Evolutionary conservation across 2,888 invertebrate genomes (phyloP).

Genomic region (Mactromeris polynyma): DNA sequence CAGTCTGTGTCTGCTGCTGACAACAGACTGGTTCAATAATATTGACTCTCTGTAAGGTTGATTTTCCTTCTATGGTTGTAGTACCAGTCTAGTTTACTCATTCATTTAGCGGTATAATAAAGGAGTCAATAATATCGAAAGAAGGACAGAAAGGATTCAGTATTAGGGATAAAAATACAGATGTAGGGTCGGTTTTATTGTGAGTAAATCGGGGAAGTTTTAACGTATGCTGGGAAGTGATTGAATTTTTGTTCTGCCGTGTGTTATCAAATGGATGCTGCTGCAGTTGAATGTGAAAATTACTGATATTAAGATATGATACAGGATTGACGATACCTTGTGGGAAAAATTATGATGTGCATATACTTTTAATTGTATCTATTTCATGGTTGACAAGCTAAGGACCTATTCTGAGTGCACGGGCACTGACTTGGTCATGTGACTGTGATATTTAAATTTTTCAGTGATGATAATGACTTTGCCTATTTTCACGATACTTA

Average conservation of each 20-base stretch:
- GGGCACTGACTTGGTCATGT: neutral
- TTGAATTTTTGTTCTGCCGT: neutral
- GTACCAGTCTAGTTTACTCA: constrained; percentile 33
- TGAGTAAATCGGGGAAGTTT: neutral
- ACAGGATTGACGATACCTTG: neutral
- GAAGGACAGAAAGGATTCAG: constrained; percentile 7
- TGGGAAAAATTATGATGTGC: neutral
- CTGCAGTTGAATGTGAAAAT: neutral
- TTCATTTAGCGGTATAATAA: neutral
- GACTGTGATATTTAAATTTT: neutral
- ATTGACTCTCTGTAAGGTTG: constrained; percentile 29
- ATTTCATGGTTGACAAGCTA: neutral
- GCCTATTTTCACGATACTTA: too few species aligned
- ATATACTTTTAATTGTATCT: neutral
- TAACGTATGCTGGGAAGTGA: neutral
- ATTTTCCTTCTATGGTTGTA: constrained; percentile 16
- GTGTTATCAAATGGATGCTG: neutral
- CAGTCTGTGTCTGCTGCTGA: constrained; percentile 33
- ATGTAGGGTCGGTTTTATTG: neutral
- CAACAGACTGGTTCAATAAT: constrained; percentile 45
- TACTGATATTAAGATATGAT: neutral
- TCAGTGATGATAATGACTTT: neutral
- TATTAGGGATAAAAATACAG: neutral
- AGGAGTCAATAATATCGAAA: constrained; percentile 8
- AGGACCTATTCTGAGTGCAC: neutral